Percentiles rank a stretch among this genome's conserved stretches.
Evolutionary conservation across 2,888 invertebrate species (phyloP).

Genomic region (Pterostichus madidus): DNA sequence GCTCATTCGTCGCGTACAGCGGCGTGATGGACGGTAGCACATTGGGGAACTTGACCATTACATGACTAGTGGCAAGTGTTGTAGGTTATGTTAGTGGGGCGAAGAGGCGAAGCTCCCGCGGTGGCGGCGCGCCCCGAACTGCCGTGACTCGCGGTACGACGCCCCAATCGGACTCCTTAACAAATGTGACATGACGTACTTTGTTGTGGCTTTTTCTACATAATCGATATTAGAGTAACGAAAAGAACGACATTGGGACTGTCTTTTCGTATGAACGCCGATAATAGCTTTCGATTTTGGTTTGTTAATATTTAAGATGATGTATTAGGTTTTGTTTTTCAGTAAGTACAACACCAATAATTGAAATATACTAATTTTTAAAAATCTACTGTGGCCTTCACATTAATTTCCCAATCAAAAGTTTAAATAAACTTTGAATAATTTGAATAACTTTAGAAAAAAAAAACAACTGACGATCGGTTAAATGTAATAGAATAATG

Average conservation of each 20-base stretch:
- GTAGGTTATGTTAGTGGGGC: conserved; percentile 1
- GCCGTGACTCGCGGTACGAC: conserved; percentile 51
- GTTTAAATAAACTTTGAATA: no score
- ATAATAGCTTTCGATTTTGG: conserved; percentile 29
- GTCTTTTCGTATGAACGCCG: conserved; percentile 14
- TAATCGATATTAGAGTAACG: conserved; percentile 58
- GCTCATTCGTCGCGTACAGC: conserved; percentile 66
- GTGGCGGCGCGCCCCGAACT: conserved; percentile 57
- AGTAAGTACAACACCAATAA: conserved; percentile 1
- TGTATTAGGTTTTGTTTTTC: conserved; percentile 9
- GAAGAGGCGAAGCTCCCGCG: conserved; percentile 37
- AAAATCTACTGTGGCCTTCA: no score
- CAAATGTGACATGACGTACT: conserved; percentile 61
- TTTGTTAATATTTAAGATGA: conserved; percentile 37
- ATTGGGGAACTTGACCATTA: conserved; percentile 69
- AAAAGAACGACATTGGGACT: conserved; percentile 26
- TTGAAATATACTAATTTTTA: no score
- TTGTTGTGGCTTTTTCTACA: conserved; percentile 54
- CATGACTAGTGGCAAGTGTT: conserved; percentile 40
- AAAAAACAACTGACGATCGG: no score
- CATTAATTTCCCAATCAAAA: no score
- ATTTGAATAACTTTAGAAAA: no score
- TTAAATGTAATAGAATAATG: no score
- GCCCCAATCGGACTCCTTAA: conserved; percentile 61
- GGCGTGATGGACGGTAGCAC: conserved; percentile 68